Percentiles rank a stretch among this genome's conserved stretches.
Evolutionary conservation across 1,140 invertebrate genomes (phyloP).

Genomic region (Neodiprion pinetum): DNA sequence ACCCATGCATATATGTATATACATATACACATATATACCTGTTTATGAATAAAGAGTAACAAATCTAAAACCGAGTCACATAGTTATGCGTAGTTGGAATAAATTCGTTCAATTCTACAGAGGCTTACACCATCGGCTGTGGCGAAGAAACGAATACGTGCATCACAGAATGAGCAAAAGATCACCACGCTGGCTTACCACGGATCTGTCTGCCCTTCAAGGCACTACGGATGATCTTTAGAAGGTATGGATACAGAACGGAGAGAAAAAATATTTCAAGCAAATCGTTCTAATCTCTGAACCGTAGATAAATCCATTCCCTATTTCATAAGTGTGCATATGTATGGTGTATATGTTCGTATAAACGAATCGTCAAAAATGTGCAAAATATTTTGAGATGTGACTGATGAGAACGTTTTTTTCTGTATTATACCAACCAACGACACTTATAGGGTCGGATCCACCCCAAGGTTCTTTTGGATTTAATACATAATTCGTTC

Average conservation of each 20-base stretch:
- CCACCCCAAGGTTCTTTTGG: too few species aligned
- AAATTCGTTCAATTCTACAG: neutral
- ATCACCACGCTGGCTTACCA: constrained; percentile 31
- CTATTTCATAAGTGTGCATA: neutral
- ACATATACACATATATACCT: too few species aligned
- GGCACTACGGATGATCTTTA: constrained; percentile 58
- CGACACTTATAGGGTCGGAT: too few species aligned
- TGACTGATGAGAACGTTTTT: neutral
- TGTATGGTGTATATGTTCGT: neutral
- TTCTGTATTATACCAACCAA: neutral
- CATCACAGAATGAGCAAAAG: constrained; percentile 42
- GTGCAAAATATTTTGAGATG: constrained; percentile 7
- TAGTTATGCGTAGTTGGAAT: neutral
- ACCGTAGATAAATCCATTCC: neutral
- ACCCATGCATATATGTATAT: too few species aligned
- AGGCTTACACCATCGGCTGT: constrained; percentile 16
- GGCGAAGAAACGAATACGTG: constrained; percentile 9
- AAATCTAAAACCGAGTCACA: too few species aligned
- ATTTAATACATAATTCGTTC: neutral
- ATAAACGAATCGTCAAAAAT: neutral
- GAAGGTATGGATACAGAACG: constrained; percentile 46
- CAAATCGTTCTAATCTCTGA: neutral
- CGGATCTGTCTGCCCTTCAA: constrained; percentile 42
- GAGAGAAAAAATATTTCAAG: constrained; percentile 1
- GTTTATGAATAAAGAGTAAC: too few species aligned